Conservation (phyloP, 2,888 invertebrate genomes). For the Diabrotica balteata region DNA sequence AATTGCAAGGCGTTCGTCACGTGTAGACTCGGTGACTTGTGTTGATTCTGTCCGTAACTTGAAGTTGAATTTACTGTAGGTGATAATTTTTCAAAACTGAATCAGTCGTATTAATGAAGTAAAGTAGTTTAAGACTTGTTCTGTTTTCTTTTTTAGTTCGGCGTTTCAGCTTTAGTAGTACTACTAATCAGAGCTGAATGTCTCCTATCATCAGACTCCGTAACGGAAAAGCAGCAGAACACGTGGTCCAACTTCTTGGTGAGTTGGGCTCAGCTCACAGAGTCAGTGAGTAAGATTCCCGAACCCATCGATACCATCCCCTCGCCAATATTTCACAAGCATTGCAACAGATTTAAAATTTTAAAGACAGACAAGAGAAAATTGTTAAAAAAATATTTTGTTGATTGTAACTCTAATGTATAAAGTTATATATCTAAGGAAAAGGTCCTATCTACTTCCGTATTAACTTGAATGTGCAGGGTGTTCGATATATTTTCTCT, state of each 20-base stretch:
- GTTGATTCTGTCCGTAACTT: too few species aligned
- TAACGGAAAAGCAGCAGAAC: slow-evolving; percentile 51
- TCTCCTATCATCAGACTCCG: slow-evolving; percentile 56
- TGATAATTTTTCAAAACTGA: too few species aligned
- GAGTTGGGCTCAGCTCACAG: slow-evolving; percentile 60
- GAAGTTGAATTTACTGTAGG: too few species aligned
- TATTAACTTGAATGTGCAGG: too few species aligned
- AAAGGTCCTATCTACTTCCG: not conserved
- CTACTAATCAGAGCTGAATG: slow-evolving; percentile 64
- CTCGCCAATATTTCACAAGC: slow-evolving; percentile 52
- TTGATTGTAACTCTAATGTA: slow-evolving; percentile 39
- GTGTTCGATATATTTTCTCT: too few species aligned
- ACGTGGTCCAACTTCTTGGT: slow-evolving; percentile 66
- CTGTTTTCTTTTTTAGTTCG: slow-evolving; percentile 60
- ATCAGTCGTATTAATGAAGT: too few species aligned
- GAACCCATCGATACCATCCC: slow-evolving; percentile 55
- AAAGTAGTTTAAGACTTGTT: too few species aligned
- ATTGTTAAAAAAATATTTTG: slow-evolving; percentile 53
- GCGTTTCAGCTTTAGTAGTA: slow-evolving; percentile 64
- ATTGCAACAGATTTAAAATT: slow-evolving; percentile 50
- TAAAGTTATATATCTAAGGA: slow-evolving; percentile 15
- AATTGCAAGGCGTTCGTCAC: too few species aligned
- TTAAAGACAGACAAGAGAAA: slow-evolving; percentile 49
- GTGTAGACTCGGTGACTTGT: too few species aligned
- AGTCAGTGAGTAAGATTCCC: slow-evolving; percentile 47